Evolutionary conservation across 2,888 invertebrate species (phyloP).

Genomic region (Habroteleia sp.): DNA sequence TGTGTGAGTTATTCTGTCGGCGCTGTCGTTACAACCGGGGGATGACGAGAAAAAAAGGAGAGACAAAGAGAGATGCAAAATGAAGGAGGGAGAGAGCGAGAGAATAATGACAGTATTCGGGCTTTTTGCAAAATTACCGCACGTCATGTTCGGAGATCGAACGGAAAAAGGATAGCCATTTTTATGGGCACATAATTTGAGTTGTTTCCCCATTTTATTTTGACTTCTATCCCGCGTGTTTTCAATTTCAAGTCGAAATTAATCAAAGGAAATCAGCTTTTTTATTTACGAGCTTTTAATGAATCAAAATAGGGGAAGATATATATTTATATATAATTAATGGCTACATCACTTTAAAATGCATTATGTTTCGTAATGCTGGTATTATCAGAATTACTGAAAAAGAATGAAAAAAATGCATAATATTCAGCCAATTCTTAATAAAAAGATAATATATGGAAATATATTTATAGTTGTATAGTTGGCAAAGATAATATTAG

Average conservation of each 20-base stretch:
- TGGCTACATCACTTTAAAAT: too few species aligned
- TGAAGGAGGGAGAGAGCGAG: constrained; percentile 41
- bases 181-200: constrained; percentile 55
- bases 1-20: constrained; percentile 76
- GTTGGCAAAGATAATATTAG: too few species aligned
- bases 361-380: too few species aligned
- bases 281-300: too few species aligned
- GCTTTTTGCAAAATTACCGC: constrained; percentile 79
- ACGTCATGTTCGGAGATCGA: constrained; percentile 68
- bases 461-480: too few species aligned
- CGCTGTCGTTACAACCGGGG: constrained; percentile 62
- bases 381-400: too few species aligned
- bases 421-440: too few species aligned
- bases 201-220: constrained; percentile 45
- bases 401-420: too few species aligned
- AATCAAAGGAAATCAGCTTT: too few species aligned
- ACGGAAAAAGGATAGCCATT: constrained; percentile 63
- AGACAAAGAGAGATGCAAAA: constrained; percentile 25
- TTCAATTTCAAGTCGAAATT: constrained; percentile 37
- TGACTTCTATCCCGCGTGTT: constrained; percentile 33
- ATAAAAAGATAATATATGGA: too few species aligned
- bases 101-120: constrained; percentile 65
- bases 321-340: too few species aligned
- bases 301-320: too few species aligned
- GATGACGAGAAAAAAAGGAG: constrained; percentile 21